Percentiles rank a stretch among this genome's conserved stretches.
These are phyloP conservation scores for Chaetura pelagica DNA, from an alignment of 2,113 vertebrate species.

Conservation along the genomic window DNA sequence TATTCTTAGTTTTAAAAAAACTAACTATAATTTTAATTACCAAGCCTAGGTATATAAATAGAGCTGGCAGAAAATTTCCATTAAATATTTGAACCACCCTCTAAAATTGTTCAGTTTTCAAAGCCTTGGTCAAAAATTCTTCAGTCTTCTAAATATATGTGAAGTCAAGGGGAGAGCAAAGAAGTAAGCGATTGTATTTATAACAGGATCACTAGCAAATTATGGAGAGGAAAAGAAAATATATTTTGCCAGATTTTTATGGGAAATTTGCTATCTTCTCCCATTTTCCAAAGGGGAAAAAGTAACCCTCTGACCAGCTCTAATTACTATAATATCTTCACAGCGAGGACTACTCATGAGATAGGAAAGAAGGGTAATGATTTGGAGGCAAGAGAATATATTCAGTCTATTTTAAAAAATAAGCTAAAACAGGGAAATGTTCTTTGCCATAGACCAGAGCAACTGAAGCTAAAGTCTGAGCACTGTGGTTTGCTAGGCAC, in stretches of 20 bases:
- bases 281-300: not conserved
- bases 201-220: not conserved
- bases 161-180: not conserved
- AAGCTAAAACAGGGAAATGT: not conserved
- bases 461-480: not conserved
- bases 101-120: not conserved
- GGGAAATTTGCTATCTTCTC: not conserved
- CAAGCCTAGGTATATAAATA: not conserved
- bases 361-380: not conserved
- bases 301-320: not conserved
- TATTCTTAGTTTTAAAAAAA: not conserved
- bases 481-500: not conserved
- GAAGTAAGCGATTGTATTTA: not conserved
- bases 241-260: not conserved
- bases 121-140: not conserved
- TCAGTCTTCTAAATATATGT: not conserved
- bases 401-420: not conserved
- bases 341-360: not conserved
- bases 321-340: not conserved
- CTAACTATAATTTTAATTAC: not conserved
- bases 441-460: not conserved
- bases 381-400: not conserved
- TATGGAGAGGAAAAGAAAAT: not conserved
- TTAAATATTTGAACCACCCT: not conserved
- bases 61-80: not conserved